Base-by-base conservation (phyloP, 2,797 vertebrate genomes). In the Picus viridis region DNA sequence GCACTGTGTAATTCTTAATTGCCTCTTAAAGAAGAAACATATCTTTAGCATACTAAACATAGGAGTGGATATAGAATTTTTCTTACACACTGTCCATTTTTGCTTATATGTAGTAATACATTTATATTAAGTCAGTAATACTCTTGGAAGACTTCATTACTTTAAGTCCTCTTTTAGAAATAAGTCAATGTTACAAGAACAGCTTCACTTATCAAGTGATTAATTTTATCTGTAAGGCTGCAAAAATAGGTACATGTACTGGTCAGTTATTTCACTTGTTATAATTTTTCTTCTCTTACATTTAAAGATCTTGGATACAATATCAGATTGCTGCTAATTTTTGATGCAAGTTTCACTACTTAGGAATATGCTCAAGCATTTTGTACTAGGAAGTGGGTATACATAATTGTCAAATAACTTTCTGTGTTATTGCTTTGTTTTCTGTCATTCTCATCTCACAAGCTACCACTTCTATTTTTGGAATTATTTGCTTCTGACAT, bases 361-460 rank as follows among this genome's bases (percentile, higher is more conserved):
- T 20, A 51, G 51, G 62, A 85, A 49, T 73, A 57, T 51, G 36
- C 32, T 67, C 2, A 61, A 58, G 5, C 12, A 9, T 75, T 86
- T 92, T 83, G 1, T 68, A 65, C 39, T 64, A 79, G n/a, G 61
- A 77, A 56, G 27, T 73, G 8, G 15, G 64, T 63, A 27, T 65
- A 43, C 29, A 85, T 71, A 51, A 68, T 14, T 74, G 24, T 64
- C 49, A 83, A 29, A 70, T 81, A 5, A 75, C 13, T 89, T 81
- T 91, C 47, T 83, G 57, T 94, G 83, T 89, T 74, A 76, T 34
- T 45, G 22, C 70, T 92, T 88, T 7, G 26, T 79, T 90, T 94
- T 82, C 51, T 76, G 82, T 70, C 29, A 62, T 78, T 84, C 45
- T 49, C 22, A 22, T 86, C 61, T 81, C n/a, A 88, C 70, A 76